Evolutionary conservation across 2,888 invertebrate species (phyloP).

Genomic region (Chymomyza fuscimana): DNA sequence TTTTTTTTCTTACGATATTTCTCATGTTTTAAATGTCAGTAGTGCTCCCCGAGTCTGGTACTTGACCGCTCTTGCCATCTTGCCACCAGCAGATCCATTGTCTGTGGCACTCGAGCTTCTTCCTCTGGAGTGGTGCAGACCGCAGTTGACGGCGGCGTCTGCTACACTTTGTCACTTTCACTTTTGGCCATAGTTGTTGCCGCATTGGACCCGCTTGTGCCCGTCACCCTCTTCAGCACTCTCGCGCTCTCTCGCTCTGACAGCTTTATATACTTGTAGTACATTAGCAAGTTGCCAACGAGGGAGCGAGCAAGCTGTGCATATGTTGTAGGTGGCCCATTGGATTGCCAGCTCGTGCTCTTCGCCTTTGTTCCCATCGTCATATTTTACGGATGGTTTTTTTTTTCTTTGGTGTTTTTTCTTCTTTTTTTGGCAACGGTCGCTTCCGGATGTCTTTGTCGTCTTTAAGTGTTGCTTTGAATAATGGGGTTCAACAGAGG

Average conservation of each 20-base stretch:
- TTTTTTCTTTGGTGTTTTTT: neutral
- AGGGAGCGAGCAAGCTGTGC: conserved; percentile 4
- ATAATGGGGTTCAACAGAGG: conserved; percentile 27
- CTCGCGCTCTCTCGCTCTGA: neutral
- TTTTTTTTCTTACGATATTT: conserved; percentile 41
- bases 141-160: conserved; percentile 1
- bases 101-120: conserved; percentile 67
- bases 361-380: conserved; percentile 55
- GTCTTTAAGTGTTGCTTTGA: conserved; percentile 43
- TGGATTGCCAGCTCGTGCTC: conserved; percentile 38
- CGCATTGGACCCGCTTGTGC: neutral
- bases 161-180: conserved; percentile 64
- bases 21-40: conserved; percentile 65
- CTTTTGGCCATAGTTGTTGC: conserved; percentile 44
- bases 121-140: conserved; percentile 32
- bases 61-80: conserved; percentile 1
- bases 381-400: conserved; percentile 28
- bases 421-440: conserved; percentile 1
- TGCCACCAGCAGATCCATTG: conserved; percentile 53
- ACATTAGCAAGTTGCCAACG: neutral
- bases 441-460: conserved; percentile 43
- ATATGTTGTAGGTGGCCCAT: conserved; percentile 46
- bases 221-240: neutral
- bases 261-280: too few species aligned
- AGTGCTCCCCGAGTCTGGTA: conserved; percentile 28